phyloP scores from a whole-genome alignment of 2,113 vertebrate genomes.

The Nothobranchius furzeri region DNA sequence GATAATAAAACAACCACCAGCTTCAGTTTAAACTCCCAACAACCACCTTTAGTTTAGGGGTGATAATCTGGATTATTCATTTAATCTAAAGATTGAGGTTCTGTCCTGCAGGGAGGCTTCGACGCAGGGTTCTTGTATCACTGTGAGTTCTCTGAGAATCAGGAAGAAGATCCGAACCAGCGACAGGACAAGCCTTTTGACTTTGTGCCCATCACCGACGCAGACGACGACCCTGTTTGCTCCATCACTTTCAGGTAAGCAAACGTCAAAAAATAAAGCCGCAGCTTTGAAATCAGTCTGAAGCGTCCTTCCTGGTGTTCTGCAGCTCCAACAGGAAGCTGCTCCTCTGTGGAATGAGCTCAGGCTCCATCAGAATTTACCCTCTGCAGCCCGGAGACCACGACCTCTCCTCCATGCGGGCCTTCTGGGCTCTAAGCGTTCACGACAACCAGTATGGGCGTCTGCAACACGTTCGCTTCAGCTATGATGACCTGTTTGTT shows the following conservation, averaged over 20 bases:
- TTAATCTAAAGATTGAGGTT: background rate
- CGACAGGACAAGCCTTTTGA: slow-evolving; percentile 86
- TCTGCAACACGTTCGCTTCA: slow-evolving; percentile 77
- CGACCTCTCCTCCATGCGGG: slow-evolving; percentile 65
- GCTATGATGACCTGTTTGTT: slow-evolving; percentile 85
- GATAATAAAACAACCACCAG: no score
- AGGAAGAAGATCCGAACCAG: slow-evolving; percentile 54
- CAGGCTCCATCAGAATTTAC: slow-evolving; percentile 86
- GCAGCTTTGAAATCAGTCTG: no score
- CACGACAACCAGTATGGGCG: slow-evolving; percentile 88
- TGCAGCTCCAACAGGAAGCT: slow-evolving; percentile 76
- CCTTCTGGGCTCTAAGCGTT: slow-evolving; percentile 84
- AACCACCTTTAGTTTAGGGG: no score
- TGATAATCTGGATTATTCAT: no score
- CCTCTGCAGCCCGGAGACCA: slow-evolving; percentile 64
- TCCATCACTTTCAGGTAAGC: slow-evolving; percentile 85
- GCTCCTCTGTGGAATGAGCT: slow-evolving; percentile 90
- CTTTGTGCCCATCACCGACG: slow-evolving; percentile 73
- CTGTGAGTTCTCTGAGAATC: slow-evolving; percentile 84
- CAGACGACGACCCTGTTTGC: slow-evolving; percentile 83
- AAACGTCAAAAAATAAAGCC: no score
- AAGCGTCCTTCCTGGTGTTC: background rate
- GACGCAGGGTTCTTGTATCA: slow-evolving; percentile 93
- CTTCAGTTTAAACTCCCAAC: no score
- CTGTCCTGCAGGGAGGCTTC: slow-evolving; percentile 82